Evolutionary conservation across 1,140 invertebrate genomes (phyloP).

Genomic region (Meloidogyne floridensis): DNA sequence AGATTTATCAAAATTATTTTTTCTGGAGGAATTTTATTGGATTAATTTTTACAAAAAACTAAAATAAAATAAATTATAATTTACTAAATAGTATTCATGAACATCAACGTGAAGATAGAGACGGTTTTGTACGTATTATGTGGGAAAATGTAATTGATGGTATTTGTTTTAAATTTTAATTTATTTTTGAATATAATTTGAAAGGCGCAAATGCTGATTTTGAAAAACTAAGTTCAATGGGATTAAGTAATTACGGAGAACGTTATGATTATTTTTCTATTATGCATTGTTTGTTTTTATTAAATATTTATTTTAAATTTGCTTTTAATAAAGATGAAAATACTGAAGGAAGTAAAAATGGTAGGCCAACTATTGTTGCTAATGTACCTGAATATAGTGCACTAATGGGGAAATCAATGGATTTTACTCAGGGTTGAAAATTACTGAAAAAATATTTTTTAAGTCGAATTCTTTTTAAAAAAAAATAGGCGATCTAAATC

Average conservation of each 20-base stretch:
- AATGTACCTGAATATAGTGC: constrained; percentile 50
- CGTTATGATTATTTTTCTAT: constrained; percentile 63
- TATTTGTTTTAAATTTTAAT: constrained; percentile 13
- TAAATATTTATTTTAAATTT: neutral
- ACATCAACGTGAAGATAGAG: constrained; percentile 64
- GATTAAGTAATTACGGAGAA: constrained; percentile 63
- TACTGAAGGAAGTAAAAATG: constrained; percentile 56
- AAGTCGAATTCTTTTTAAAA: constrained; percentile 2
- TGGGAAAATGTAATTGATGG: constrained; percentile 62
- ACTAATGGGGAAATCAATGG: constrained; percentile 63
- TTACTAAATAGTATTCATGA: constrained; percentile 53
- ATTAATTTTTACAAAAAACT: too few species aligned
- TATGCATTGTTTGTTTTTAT: constrained; percentile 43
- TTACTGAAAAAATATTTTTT: neutral
- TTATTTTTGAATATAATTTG: constrained; percentile 17
- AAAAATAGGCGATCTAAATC: constrained; percentile 55
- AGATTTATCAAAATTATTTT: too few species aligned
- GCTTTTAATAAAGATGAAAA: constrained; percentile 26
- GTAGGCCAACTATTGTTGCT: constrained; percentile 63
- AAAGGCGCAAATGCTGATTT: constrained; percentile 63
- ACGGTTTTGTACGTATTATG: constrained; percentile 56
- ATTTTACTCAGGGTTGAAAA: constrained; percentile 54
- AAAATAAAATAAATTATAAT: neutral
- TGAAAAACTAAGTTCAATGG: constrained; percentile 58
- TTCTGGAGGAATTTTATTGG: too few species aligned